Conservation (phyloP, 2,113 vertebrate species). For the Indicator indicator region DNA sequence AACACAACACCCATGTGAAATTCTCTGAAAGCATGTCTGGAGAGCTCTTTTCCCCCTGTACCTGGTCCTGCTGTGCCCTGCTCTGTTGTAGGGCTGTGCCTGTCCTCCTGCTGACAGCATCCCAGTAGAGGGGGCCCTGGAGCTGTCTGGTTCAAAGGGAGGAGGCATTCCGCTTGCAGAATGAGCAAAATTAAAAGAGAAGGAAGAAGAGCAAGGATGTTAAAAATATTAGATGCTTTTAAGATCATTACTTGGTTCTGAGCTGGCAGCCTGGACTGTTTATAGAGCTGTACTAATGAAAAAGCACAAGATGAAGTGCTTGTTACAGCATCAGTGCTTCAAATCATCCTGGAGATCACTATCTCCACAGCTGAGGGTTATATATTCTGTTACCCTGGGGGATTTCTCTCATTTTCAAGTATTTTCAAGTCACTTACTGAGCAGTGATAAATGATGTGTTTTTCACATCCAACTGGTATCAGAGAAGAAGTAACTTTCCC, state of each 20-base stretch:
- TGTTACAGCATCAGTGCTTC: background rate
- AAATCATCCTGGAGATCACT: background rate
- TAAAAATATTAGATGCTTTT: background rate
- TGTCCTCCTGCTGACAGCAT: background rate
- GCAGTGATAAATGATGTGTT: background rate
- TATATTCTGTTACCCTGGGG: too few relatives aligned
- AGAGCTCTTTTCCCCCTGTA: too few relatives aligned
- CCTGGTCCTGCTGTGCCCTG: background rate
- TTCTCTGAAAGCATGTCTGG: rapidly evolving
- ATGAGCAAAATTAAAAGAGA: background rate
- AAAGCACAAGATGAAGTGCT: background rate
- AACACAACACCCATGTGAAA: rapidly evolving
- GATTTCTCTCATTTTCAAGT: background rate
- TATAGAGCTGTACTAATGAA: background rate
- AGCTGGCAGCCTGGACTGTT: background rate
- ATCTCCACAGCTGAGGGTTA: background rate
- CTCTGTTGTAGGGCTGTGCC: background rate
- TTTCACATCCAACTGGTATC: background rate
- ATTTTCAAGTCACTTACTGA: background rate
- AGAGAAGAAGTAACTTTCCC: background rate
- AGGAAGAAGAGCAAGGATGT: background rate
- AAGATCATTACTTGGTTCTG: background rate
- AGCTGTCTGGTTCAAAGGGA: background rate
- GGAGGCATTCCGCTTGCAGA: background rate
- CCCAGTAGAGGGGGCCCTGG: conserved; percentile 59